Conservation (phyloP, 2,888 invertebrate genomes). For the Dicyrtoma fusca region DNA sequence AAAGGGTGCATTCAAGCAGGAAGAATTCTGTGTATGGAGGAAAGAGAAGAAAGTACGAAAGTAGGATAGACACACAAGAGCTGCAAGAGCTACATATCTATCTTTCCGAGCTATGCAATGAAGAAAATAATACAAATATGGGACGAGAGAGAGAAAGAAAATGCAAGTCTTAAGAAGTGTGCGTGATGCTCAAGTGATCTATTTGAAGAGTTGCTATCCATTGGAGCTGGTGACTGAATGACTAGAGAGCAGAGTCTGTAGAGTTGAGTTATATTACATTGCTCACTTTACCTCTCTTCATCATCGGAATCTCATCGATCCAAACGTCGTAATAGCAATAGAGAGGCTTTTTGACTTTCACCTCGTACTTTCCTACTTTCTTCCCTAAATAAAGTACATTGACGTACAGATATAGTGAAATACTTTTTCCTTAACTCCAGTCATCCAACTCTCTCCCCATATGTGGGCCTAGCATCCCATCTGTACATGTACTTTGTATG, state of each 20-base stretch:
- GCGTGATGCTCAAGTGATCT: slow-evolving; percentile 36
- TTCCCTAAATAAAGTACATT: too few relatives aligned
- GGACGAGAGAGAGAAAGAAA: slow-evolving; percentile 29
- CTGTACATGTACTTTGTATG: too few relatives aligned
- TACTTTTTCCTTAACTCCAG: too few relatives aligned
- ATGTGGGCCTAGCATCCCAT: too few relatives aligned
- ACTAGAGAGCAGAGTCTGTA: too few relatives aligned
- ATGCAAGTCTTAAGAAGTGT: slow-evolving; percentile 40
- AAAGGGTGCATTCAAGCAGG: neutral
- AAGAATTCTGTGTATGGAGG: neutral
- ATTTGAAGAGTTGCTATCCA: slow-evolving; percentile 10
- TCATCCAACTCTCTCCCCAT: too few relatives aligned
- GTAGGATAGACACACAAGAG: neutral
- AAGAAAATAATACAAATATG: too few relatives aligned
- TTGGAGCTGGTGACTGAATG: too few relatives aligned
- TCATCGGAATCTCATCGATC: slow-evolving; percentile 38
- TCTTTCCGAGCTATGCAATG: neutral
- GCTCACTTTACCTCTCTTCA: slow-evolving; percentile 30
- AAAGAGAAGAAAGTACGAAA: neutral
- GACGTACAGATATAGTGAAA: too few relatives aligned
- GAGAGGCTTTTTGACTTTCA: slow-evolving; percentile 24
- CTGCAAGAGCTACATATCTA: neutral
- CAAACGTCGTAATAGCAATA: slow-evolving; percentile 12
- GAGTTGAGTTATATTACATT: neutral
- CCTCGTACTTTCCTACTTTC: slow-evolving; percentile 2